phyloP scores from a whole-genome alignment of 2,888 invertebrate genomes.

The Conistra vaccinii region DNA sequence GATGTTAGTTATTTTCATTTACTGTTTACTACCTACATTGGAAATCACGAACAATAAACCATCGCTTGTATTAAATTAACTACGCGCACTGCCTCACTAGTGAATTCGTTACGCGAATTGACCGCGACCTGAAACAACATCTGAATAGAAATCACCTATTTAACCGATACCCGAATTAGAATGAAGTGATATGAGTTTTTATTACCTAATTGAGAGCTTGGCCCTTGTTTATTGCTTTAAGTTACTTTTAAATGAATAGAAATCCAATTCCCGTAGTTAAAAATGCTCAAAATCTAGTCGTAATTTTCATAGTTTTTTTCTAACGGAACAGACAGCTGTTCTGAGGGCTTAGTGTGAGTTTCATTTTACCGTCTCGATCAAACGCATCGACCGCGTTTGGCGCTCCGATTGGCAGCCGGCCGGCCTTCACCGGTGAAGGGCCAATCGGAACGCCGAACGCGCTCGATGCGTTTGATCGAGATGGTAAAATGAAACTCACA shows the following conservation, averaged over 20 bases:
- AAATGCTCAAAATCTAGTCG: not conserved
- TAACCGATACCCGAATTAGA: constrained; percentile 48
- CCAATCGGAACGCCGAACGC: too few species aligned
- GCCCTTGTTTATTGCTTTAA: constrained; percentile 27
- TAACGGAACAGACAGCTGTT: too few species aligned
- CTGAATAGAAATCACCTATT: constrained; percentile 80
- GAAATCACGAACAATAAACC: constrained; percentile 65
- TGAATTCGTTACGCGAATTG: constrained; percentile 79
- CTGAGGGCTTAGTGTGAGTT: too few species aligned
- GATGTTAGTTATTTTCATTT: not conserved
- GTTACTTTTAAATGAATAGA: not conserved
- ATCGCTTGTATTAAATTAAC: constrained; percentile 78
- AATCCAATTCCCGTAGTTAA: not conserved
- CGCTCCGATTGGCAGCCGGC: too few species aligned
- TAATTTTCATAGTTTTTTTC: too few species aligned
- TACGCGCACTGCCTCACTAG: constrained; percentile 72
- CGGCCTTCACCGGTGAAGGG: too few species aligned
- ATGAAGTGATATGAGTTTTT: constrained; percentile 59
- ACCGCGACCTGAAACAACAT: constrained; percentile 75
- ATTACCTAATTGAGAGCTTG: constrained; percentile 33
- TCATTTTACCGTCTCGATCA: too few species aligned
- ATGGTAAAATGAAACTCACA: too few species aligned
- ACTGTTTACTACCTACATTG: constrained; percentile 5
- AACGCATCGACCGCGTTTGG: too few species aligned
- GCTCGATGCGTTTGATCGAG: too few species aligned